Base-by-base conservation (phyloP, 2,888 invertebrate species). In the Stegophylla sp. region DNA sequence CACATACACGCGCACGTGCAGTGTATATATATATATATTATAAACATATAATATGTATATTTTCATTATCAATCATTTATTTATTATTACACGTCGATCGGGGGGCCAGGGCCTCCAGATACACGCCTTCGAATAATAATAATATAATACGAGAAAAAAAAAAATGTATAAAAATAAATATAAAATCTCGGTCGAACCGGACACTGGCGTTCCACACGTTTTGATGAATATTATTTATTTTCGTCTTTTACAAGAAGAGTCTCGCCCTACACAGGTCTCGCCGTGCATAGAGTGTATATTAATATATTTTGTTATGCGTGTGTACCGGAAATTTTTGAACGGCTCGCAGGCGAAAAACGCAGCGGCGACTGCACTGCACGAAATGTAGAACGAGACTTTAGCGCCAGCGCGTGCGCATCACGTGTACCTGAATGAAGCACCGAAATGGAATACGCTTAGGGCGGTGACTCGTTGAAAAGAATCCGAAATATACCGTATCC, bases 71-170 rank as follows among this genome's bases (percentile, higher is more conserved):
- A 79, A 71, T 79, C 79, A 79, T 79, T 79, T 79, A 79, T 79
- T 79, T 79, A 79, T 79, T 79, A 79, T 79, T 71, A 79, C 71
- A 51, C 69, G 79, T 71, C 71, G 79, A 79, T 79, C 79, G 69
- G 79, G n/a, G n/a, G n/a, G n/a, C n/a, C 71, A 61, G 71, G 45
- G 69, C 69, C 77, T 79, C 69, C 59, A 61, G 59, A 69, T 13
- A 51, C 59, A 79, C 79, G 79, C 79, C 79, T 79, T 61, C 61
- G 41, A 71, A 51, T 41, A 41, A 45, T n/a, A n/a, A n/a, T n/a
- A n/a, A n/a, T n/a, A n/a, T n/a, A n/a, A n/a, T n/a, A n/a, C n/a
- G n/a, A n/a, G n/a, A n/a, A 26, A 76, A 51, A 74, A 73, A 56
- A 45, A 41, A 43, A 43, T 43, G 43, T 48, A 67, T 26, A 34